Base-by-base conservation (phyloP, 2,113 vertebrate species). In the Notarius quadriscutis region DNA sequence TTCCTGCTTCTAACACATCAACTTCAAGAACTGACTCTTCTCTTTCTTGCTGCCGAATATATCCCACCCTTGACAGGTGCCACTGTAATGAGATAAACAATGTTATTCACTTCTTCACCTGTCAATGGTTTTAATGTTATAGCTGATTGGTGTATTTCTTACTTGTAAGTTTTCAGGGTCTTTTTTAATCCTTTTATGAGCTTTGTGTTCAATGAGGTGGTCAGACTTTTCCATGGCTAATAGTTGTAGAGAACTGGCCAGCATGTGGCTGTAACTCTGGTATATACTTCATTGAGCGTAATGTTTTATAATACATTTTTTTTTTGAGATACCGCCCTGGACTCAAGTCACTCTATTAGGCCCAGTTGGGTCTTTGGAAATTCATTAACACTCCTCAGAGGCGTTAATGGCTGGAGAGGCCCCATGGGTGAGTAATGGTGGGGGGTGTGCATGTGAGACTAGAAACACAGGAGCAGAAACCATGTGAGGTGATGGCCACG, bases 341-440 rank as follows among this genome's bases (percentile, higher is more conserved):
- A 69, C 18, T 80, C 10, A 50, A 51, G 84, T 63, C 20, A 20
- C 84, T 78, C 84, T 55, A 65, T 79, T 79, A 78, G 58, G 55
- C 84, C 58, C 67, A 34, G 72, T 27, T 86, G 74, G 60, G 55
- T 85, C 84, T 77, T 85, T 62, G 84, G 72, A 78, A 85, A 62
- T 85, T 85, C 69, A 85, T 85, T 85, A 75, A 85, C 55, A 60
- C 71, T 85, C 74, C 53, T 75, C 9, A 2, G 41, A 79, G 60
- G 60, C 27, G 11, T 79, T 58, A 86, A 86, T n/a, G 34, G 22
- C 58, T 18, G 84, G 60, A 78, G 11, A n/a, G 48, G 7, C 20
- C 48, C 48, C 74, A 74, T 83, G n/a, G 62, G 27, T 1, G 34
- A 12, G 82, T 69, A 55, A 53, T 53, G 22, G 22, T 8, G 51